phyloP scores from a whole-genome alignment of 2,113 vertebrate species.

The Cepphus grylle region DNA sequence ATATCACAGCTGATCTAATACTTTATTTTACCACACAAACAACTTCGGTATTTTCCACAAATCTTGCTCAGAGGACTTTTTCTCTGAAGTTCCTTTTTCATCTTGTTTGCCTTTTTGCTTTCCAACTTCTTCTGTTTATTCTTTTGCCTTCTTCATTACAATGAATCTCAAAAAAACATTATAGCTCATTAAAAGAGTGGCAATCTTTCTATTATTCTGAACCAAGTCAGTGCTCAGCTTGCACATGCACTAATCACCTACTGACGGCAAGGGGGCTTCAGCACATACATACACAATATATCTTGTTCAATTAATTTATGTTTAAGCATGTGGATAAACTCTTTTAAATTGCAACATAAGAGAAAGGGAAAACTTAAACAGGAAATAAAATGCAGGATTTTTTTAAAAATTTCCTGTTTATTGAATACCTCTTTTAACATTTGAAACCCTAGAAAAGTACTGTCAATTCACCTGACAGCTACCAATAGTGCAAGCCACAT shows the following conservation, averaged over 20 bases:
- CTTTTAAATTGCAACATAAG: not conserved
- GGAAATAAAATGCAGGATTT: not conserved
- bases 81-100: slow-evolving; percentile 36
- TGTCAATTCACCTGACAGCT: not conserved
- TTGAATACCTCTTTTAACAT: not conserved
- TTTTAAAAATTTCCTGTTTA: not conserved
- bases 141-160: not conserved
- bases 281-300: not conserved
- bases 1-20: slow-evolving; percentile 9
- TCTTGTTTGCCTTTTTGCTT: not conserved
- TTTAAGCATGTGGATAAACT: not conserved
- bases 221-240: not conserved
- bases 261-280: not conserved
- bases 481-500: not conserved
- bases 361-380: not conserved
- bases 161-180: not conserved
- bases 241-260: too few relatives aligned
- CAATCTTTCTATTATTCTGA: not conserved
- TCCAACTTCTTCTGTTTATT: not conserved
- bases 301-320: not conserved
- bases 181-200: not conserved
- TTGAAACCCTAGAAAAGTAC: not conserved
- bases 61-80: slow-evolving; percentile 19
- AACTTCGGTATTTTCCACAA: slow-evolving; percentile 55
- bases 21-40: slow-evolving; percentile 12